Evolutionary conservation across 2,113 vertebrate species (phyloP), one percentile per base, ranked within the genome.

Genomic region (Pelvicachromis taeniatus): DNA sequence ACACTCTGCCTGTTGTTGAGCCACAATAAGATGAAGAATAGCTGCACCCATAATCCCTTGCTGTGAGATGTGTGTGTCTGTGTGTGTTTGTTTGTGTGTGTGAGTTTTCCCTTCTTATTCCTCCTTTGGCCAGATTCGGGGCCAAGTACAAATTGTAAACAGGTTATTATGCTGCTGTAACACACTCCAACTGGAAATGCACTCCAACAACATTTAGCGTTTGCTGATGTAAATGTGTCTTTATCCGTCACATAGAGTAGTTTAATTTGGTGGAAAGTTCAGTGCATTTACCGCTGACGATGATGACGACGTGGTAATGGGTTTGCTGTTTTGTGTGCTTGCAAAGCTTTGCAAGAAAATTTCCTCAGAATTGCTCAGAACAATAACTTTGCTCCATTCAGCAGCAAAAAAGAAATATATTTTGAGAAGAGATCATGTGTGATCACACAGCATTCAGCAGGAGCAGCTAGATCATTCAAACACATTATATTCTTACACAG

Each of bases 101-200:
- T 80, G 53, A 78, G 19, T 63, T 19, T 87, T 61, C 19, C 75
- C 81, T 59, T 87, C 87, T 89, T 90, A 89, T 87, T 90, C 85
- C 82, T 92, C 90, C 83, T 94, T 90, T 91, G 90, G 92, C 92
- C 87, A 89, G 63, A 88, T 93, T 93, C 88, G 29, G 88, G 89
- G 94, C 95, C 96, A 96, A 95, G 92, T 91, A 95, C 95, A 94
- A 96, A 96, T 95, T 95, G 94, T 96, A 96, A 96, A 95, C 96
- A 95, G 93, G 93, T 96, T 96, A 95, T 96, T 95, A 95, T 95
- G 95, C 88, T 91, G 95, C 93, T 92, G 93, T 91, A 91, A 93
- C 92, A 92, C 92, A 92, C 91, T 94, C 94, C 92, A 93, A 88
- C 88, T 95, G 90, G 89, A 95, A 93, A 92, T 84, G 85, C 92